Evolutionary conservation across 1,140 invertebrate genomes (phyloP), one percentile per base, ranked within the genome.

Genomic region (Armadillidium nasatum): DNA sequence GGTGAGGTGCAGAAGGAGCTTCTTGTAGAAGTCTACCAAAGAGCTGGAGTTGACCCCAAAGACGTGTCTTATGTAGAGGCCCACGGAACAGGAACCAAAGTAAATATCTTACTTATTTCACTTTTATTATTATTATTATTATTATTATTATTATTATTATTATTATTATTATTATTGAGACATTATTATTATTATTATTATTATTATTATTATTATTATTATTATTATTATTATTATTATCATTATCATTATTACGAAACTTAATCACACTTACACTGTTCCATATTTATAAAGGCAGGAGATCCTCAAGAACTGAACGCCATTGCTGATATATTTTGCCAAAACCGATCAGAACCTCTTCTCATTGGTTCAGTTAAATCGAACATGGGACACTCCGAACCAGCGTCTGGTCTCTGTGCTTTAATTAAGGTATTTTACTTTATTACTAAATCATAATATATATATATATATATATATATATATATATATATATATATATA

Each of bases 361-460:
- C 84, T 97, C 2, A 91, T 99, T 82, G 97, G 97, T 3, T 97
- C 96, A 0, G 92, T 97, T 0, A 99, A 99, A 84, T 96, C 94
- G 0, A 99, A 98, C 85, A 97, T 98, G 94, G 97, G 97, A 0
- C 97, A 99, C 83, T 91, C 95, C 6, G 96, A 99, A 85, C 92
- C 95, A 6, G 94, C 95, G 0, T 97, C 95, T 79, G 94, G 94
- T 50, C 83, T 97, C 0, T 94, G 94, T 83, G 92, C 94, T 0
- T 86, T 98, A 70, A 93, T 92, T 1, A 98, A 98, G 84, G 87
- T 79, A 15, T 44, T 33, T 3, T 44, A 33, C 33, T 1, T 33
- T 33, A 33, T 33, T 33, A 33, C 2, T 33, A 33, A 1, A 33
- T 33, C 33, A 33, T 33, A 33, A 33, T 33, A 33, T 33, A 33